Conservation (phyloP, 2,888 invertebrate genomes). For the Brachyptera risi region DNA sequence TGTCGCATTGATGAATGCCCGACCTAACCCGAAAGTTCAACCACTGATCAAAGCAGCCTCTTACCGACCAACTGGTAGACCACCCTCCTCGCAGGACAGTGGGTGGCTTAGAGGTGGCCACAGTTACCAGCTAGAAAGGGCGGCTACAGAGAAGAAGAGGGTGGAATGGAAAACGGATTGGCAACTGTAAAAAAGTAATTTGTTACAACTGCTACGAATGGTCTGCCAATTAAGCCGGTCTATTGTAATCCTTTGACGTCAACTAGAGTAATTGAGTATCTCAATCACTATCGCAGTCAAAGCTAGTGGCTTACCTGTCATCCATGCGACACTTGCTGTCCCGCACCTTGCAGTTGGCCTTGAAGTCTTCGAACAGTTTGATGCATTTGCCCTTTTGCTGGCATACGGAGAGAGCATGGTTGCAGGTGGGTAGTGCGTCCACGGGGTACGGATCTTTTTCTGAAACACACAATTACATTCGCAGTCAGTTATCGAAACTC, state of each 20-base stretch:
- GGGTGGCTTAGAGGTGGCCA: too few relatives aligned
- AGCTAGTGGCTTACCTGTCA: constrained; percentile 61
- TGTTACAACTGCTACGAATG: constrained; percentile 20
- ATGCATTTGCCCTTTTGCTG: constrained; percentile 76
- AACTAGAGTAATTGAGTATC: constrained; percentile 8
- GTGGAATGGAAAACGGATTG: constrained; percentile 22
- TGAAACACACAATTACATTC: too few relatives aligned
- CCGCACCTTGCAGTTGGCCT: constrained; percentile 78
- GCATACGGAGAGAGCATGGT: constrained; percentile 82
- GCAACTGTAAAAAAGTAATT: constrained; percentile 24
- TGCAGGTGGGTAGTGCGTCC: constrained; percentile 85
- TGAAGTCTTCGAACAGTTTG: constrained; percentile 80
- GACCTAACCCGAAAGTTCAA: too few relatives aligned
- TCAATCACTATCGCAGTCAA: background rate
- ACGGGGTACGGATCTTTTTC: constrained; percentile 88
- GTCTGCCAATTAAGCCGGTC: constrained; percentile 20
- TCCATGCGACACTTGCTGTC: constrained; percentile 87
- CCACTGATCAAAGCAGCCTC: too few relatives aligned
- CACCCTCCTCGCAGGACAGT: too few relatives aligned
- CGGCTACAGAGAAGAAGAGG: too few relatives aligned
- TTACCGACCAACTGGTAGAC: too few relatives aligned
- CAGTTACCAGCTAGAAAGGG: too few relatives aligned
- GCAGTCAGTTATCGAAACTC: too few relatives aligned
- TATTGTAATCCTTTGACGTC: constrained; percentile 18
- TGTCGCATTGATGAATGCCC: too few relatives aligned